A percentile compares a stretch with the other conserved stretches of the same genome.
phyloP scores from a whole-genome alignment of 1,140 invertebrate genomes.

The Lordiphosa clarofinis region DNA sequence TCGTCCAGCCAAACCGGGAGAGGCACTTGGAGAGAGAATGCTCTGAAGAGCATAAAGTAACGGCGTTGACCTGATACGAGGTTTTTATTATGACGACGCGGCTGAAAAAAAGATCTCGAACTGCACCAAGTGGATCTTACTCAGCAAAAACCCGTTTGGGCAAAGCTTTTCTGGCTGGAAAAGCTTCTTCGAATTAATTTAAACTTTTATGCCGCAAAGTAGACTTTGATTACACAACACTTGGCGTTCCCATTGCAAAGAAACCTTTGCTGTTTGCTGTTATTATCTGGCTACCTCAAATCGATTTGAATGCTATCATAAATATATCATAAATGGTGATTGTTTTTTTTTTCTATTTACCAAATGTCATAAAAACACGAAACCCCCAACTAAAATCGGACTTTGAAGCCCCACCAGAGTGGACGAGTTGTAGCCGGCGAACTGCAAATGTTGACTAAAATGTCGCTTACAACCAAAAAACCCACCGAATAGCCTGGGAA shows the following conservation, averaged over 20 bases:
- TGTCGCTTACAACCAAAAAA: constrained; percentile 8
- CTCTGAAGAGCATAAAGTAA: constrained; percentile 51
- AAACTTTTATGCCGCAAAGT: constrained; percentile 28
- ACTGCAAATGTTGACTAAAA: constrained; percentile 31
- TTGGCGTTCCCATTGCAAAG: constrained; percentile 6
- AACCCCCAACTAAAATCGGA: neutral
- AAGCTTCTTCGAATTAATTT: constrained; percentile 38
- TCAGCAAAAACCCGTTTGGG: constrained; percentile 53
- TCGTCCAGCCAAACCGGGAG: constrained; percentile 7
- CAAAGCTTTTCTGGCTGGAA: constrained; percentile 61
- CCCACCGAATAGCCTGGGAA: constrained; percentile 7
- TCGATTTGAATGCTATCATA: constrained; percentile 14
- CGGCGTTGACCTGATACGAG: constrained; percentile 55
- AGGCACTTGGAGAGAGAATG: constrained; percentile 3
- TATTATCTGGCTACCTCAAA: constrained; percentile 18
- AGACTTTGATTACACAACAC: constrained; percentile 34
- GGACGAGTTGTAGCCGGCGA: constrained; percentile 23
- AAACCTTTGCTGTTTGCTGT: neutral
- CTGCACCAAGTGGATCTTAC: constrained; percentile 12
- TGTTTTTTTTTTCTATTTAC: constrained; percentile 21
- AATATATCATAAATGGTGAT: constrained; percentile 11
- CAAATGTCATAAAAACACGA: constrained; percentile 17
- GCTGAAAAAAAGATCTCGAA: constrained; percentile 24
- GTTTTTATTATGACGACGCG: constrained; percentile 20
- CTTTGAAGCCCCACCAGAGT: constrained; percentile 8